These are phyloP conservation scores for Hypsibius dujardini DNA, from an alignment of 1,140 invertebrate species.

Conservation along the genomic window DNA sequence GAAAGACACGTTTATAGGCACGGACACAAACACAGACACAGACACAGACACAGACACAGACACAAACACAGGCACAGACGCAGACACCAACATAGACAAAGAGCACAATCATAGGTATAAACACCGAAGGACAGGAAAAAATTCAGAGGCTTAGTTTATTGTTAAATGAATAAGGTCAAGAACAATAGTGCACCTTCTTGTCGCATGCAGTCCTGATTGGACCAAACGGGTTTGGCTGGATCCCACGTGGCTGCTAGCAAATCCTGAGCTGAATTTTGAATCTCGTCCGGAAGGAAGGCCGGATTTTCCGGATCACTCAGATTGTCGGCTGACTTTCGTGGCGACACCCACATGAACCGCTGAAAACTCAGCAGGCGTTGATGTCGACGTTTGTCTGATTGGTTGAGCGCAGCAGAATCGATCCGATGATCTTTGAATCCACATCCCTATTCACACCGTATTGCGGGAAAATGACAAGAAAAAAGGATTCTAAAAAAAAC, in stretches of 20 bases:
- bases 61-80: too few relatives aligned
- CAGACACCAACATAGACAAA: too few relatives aligned
- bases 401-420: not conserved
- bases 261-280: not conserved
- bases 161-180: too few relatives aligned
- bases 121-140: too few relatives aligned
- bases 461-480: not conserved
- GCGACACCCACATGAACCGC: not conserved
- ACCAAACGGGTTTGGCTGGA: not conserved
- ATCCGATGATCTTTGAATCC: not conserved
- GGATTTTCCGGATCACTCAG: not conserved
- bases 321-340: not conserved
- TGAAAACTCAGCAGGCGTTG: not conserved
- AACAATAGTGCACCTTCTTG: not conserved
- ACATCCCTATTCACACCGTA: not conserved
- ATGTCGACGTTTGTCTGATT: not conserved
- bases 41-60: too few relatives aligned
- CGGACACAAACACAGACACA: too few relatives aligned
- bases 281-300: not conserved
- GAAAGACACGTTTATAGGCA: too few relatives aligned
- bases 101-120: too few relatives aligned
- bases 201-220: conserved; percentile 8
- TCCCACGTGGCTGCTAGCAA: not conserved
- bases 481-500: too few relatives aligned
- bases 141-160: too few relatives aligned